Evolutionary conservation across 2,888 invertebrate species (phyloP).

Genomic region (Ashinkailepas kermadecensis): DNA sequence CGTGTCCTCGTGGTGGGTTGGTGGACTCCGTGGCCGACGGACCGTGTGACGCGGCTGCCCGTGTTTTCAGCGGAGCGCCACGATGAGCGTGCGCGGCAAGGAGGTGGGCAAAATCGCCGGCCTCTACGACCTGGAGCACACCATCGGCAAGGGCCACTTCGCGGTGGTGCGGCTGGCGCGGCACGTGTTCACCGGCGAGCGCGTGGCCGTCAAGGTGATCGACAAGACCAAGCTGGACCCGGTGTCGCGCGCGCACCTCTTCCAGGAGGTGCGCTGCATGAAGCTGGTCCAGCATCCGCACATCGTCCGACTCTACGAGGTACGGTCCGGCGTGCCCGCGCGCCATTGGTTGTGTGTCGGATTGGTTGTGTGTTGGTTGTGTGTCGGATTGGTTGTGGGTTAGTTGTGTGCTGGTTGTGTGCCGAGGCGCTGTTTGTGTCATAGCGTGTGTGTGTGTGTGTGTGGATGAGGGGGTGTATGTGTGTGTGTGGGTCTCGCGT

Average conservation of each 20-base stretch:
- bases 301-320: conserved; percentile 92
- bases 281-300: conserved; percentile 98
- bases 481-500: not conserved
- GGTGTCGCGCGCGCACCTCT: conserved; percentile 88
- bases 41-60: too few relatives aligned
- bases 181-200: conserved; percentile 98
- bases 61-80: conserved; percentile 9
- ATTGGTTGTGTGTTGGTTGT: too few relatives aligned
- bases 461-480: not conserved
- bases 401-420: too few relatives aligned
- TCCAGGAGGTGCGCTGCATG: conserved; percentile 88
- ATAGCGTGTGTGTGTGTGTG: not conserved
- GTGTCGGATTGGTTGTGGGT: too few relatives aligned
- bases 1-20: too few relatives aligned
- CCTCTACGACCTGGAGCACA: conserved; percentile 93
- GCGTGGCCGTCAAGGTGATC: conserved; percentile 94
- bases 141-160: conserved; percentile 96
- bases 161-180: conserved; percentile 95
- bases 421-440: too few relatives aligned
- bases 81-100: conserved; percentile 33
- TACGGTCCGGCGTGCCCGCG: not conserved
- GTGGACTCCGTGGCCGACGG: too few relatives aligned
- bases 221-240: conserved; percentile 97
- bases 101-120: conserved; percentile 83
- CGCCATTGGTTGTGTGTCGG: not conserved